phyloP scores from a whole-genome alignment of 1,140 invertebrate genomes.

The Monochamus saltuarius region DNA sequence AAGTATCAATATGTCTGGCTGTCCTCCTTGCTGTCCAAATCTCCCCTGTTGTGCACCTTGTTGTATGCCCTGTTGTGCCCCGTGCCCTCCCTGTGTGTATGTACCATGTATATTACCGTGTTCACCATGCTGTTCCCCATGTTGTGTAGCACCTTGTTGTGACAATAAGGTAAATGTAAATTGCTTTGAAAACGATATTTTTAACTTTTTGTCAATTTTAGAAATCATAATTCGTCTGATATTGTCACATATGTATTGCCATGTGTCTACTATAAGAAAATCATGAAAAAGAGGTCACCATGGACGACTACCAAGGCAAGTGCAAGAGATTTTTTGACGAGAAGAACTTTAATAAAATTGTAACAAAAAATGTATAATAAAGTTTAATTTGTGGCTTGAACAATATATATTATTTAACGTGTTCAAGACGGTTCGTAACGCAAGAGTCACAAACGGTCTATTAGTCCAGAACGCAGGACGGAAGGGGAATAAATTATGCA shows the following conservation, averaged over 20 bases:
- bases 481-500: too few species aligned
- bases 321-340: too few species aligned
- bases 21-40: slow-evolving; percentile 13
- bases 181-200: background rate
- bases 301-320: background rate
- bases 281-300: background rate
- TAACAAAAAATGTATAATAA: background rate
- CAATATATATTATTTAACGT: background rate
- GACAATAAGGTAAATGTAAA: slow-evolving; percentile 1
- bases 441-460: too few species aligned
- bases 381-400: background rate
- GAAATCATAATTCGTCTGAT: slow-evolving; percentile 1
- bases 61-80: slow-evolving; percentile 32
- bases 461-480: too few species aligned
- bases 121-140: slow-evolving; percentile 24
- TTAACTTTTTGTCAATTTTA: background rate
- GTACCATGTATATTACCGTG: slow-evolving; percentile 21
- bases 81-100: slow-evolving; percentile 25
- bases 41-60: slow-evolving; percentile 27
- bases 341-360: too few species aligned
- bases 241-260: too few species aligned
- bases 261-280: background rate
- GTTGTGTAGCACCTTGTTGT: slow-evolving; percentile 20
- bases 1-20: slow-evolving; percentile 25
- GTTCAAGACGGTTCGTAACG: too few species aligned